phyloP scores from a whole-genome alignment of 37 sponge, comb jelly and placozoan genomes.

The Chondrilla cf. caribensis region DNA sequence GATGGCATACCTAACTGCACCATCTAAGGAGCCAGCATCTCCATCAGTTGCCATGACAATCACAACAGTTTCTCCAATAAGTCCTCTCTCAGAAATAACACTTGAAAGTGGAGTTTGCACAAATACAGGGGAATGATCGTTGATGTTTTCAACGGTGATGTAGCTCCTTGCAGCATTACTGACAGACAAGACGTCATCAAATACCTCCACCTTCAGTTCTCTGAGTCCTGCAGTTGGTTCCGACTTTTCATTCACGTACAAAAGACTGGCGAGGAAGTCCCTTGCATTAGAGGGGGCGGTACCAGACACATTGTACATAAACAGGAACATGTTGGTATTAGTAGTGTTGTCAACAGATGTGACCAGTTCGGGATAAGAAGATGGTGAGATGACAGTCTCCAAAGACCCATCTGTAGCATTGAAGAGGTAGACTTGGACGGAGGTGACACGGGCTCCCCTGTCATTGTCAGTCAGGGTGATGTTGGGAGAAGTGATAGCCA shows the following conservation, averaged over 20 bases:
- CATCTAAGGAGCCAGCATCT: slow-evolving; percentile 47
- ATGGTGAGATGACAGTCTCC: slow-evolving; percentile 38
- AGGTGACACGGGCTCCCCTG: neutral
- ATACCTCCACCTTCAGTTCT: slow-evolving; percentile 33
- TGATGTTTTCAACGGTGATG: slow-evolving; percentile 19
- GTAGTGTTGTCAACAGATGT: slow-evolving; percentile 1
- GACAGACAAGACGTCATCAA: slow-evolving; percentile 42
- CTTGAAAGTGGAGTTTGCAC: neutral
- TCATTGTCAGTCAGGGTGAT: slow-evolving; percentile 64
- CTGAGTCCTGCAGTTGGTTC: slow-evolving; percentile 50
- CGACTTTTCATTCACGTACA: slow-evolving; percentile 35
- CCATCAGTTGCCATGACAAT: slow-evolving; percentile 27
- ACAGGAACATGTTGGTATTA: neutral
- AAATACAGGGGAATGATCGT: slow-evolving; percentile 32
- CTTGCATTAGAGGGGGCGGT: neutral
- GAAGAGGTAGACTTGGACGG: slow-evolving; percentile 30
- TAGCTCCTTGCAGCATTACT: slow-evolving; percentile 37
- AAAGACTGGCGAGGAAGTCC: slow-evolving; percentile 26
- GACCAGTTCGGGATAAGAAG: neutral
- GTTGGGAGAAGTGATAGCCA: slow-evolving; percentile 55
- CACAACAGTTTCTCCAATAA: neutral
- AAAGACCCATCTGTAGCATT: slow-evolving; percentile 34
- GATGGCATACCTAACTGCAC: slow-evolving; percentile 32
- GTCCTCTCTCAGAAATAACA: neutral
- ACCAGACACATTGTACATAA: neutral